These are phyloP conservation scores for Oligia fasciuncula DNA, from an alignment of 2,888 invertebrate genomes.

Conservation along the genomic window DNA sequence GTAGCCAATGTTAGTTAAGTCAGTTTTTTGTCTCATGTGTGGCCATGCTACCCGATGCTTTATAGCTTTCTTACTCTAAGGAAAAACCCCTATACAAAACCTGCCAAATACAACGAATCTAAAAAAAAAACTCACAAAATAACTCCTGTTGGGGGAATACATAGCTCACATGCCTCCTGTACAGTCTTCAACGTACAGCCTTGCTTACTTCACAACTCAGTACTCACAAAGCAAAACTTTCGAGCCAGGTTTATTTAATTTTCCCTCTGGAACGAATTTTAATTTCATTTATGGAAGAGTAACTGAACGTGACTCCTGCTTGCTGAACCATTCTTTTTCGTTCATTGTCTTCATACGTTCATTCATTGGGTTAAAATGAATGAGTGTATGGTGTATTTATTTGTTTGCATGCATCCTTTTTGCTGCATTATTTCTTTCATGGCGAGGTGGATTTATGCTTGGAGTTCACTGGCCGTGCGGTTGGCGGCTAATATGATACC, in stretches of 20 bases:
- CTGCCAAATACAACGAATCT: not conserved
- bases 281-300: slow-evolving; percentile 59
- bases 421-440: slow-evolving; percentile 34
- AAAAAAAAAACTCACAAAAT: slow-evolving; percentile 5
- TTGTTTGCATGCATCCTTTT: slow-evolving; percentile 48
- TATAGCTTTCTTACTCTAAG: no score
- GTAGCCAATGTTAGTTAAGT: no score
- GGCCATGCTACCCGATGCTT: no score
- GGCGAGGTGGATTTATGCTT: slow-evolving; percentile 23
- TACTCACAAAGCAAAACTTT: slow-evolving; percentile 54
- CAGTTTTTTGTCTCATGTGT: no score
- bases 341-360: slow-evolving; percentile 58
- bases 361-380: slow-evolving; percentile 54
- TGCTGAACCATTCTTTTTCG: slow-evolving; percentile 51
- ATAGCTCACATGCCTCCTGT: slow-evolving; percentile 1
- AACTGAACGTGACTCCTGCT: slow-evolving; percentile 45
- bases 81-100: not conserved
- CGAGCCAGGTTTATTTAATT: slow-evolving; percentile 54
- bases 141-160: not conserved
- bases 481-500: slow-evolving; percentile 5
- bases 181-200: slow-evolving; percentile 21
- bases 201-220: slow-evolving; percentile 41
- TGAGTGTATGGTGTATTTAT: slow-evolving; percentile 47
- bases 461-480: slow-evolving; percentile 43
- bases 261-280: slow-evolving; percentile 53